Evolutionary conservation across 35 echinoderm and acorn worm species (phyloP).

Genomic region (Stichopus chloronotus): DNA sequence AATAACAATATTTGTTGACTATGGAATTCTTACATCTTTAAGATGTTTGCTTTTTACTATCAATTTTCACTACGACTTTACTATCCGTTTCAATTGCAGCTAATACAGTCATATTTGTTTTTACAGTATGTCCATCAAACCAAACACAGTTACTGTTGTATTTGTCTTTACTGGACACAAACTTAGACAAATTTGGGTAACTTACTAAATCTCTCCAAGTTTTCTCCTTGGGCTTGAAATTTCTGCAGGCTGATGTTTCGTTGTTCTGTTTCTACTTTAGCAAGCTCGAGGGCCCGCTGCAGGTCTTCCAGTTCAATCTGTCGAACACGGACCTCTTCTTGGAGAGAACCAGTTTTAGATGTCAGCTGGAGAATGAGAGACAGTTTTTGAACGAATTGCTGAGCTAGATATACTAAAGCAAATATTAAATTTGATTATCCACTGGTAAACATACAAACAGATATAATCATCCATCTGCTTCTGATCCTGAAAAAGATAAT

Average conservation of each 20-base stretch:
- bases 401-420: background rate
- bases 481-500: too few relatives aligned
- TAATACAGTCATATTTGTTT: too few relatives aligned
- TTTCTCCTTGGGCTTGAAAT: conserved; percentile 8
- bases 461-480: too few relatives aligned
- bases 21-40: too few relatives aligned
- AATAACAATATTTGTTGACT: too few relatives aligned
- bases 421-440: background rate
- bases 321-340: background rate
- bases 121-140: too few relatives aligned
- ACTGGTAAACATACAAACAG: too few relatives aligned
- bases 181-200: background rate
- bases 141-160: too few relatives aligned
- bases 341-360: background rate
- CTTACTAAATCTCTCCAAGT: conserved; percentile 27
- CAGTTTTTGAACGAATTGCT: background rate
- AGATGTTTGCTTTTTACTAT: too few relatives aligned
- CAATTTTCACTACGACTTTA: too few relatives aligned
- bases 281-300: background rate
- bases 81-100: too few relatives aligned
- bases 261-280: conserved; percentile 34
- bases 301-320: conserved; percentile 27
- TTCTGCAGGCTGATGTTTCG: conserved; percentile 19
- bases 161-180: too few relatives aligned
- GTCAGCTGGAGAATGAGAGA: conserved; percentile 5